Evolutionary conservation across 53 echinoderm and acorn worm species (phyloP).

Genomic region (Luidia sarsii): DNA sequence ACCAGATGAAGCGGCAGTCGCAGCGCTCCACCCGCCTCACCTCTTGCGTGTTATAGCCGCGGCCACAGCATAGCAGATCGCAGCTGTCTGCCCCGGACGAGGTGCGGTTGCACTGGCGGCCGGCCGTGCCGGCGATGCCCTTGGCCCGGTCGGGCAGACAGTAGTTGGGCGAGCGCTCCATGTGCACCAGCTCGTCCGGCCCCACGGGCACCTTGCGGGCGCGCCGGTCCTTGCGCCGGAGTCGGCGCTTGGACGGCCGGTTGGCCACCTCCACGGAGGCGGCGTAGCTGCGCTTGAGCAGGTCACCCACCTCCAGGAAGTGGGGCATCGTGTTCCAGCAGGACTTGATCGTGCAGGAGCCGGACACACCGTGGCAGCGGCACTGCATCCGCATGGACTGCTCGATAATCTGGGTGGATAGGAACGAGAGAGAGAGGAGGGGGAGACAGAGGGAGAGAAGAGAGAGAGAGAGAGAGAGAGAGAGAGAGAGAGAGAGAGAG

Average conservation of each 20-base stretch:
- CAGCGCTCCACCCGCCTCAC: constrained; percentile 78
- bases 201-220: constrained; percentile 50
- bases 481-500: too few relatives aligned
- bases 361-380: constrained; percentile 64
- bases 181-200: constrained; percentile 61
- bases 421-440: too few relatives aligned
- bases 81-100: constrained; percentile 74
- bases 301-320: constrained; percentile 75
- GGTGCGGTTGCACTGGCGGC: constrained; percentile 89
- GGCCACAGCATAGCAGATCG: constrained; percentile 82
- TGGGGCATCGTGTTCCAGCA: constrained; percentile 92
- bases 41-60: constrained; percentile 91
- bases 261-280: constrained; percentile 64
- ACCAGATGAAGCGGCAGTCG: constrained; percentile 96
- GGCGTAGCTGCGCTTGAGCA: constrained; percentile 68
- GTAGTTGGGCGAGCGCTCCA: constrained; percentile 79
- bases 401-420: constrained; percentile 71
- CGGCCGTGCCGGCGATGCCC: constrained; percentile 84
- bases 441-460: too few relatives aligned
- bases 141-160: constrained; percentile 52
- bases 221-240: constrained; percentile 63
- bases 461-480: too few relatives aligned
- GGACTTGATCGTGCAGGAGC: constrained; percentile 83
- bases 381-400: constrained; percentile 72
- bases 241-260: constrained; percentile 69